Conservation (phyloP, 2,888 invertebrate genomes). For the Tipula confusa region DNA sequence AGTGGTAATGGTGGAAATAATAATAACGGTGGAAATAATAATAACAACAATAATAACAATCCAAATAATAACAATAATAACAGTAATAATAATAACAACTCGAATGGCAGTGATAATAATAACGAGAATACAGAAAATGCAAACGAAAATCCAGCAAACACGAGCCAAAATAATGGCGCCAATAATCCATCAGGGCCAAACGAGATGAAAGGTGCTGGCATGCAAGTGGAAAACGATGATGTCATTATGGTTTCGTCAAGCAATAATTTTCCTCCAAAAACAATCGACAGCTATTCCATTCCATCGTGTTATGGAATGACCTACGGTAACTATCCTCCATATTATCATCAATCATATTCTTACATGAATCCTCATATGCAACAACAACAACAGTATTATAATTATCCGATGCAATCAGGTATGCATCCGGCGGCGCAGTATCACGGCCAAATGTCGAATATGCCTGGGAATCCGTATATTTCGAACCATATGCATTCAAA, state of each 20-base stretch:
- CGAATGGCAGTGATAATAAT: neutral
- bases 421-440: neutral
- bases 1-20: slow-evolving; percentile 25
- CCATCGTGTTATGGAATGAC: neutral
- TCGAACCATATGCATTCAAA: slow-evolving; percentile 9
- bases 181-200: neutral
- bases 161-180: neutral
- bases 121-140: neutral
- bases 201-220: neutral
- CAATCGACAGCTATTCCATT: neutral
- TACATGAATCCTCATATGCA: neutral
- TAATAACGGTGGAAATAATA: neutral
- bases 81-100: neutral
- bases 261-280: slow-evolving; percentile 26
- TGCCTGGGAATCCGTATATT: neutral
- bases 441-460: neutral
- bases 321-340: neutral
- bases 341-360: neutral
- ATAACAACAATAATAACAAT: slow-evolving; percentile 25
- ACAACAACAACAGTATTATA: neutral
- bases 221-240: slow-evolving; percentile 30
- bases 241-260: slow-evolving; percentile 31
- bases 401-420: neutral
- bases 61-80: neutral
- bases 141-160: neutral